Conservation (phyloP, 2,888 invertebrate genomes). For the Apeira syringaria region DNA sequence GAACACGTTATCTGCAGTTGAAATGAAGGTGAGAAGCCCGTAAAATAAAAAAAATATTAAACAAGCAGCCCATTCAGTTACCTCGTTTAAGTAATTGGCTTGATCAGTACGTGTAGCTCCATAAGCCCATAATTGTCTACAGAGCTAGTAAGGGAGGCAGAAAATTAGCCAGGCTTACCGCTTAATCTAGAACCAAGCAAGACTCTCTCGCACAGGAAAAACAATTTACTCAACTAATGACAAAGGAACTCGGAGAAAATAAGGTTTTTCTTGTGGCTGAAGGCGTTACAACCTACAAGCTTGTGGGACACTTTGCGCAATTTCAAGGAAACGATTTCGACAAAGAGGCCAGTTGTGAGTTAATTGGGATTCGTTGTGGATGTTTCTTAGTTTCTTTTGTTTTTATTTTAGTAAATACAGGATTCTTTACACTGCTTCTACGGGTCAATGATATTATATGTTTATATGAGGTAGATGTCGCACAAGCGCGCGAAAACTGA, state of each 20-base stretch:
- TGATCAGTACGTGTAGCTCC: conserved; percentile 28
- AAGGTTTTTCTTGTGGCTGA: conserved; percentile 47
- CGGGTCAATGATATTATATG: too few relatives aligned
- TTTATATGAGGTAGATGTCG: too few relatives aligned
- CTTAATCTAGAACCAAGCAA: conserved; percentile 62
- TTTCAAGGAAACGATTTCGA: conserved; percentile 33
- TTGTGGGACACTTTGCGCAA: conserved; percentile 29
- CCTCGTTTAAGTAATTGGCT: conserved; percentile 21
- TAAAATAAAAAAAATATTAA: too few relatives aligned
- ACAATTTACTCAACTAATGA: conserved; percentile 67
- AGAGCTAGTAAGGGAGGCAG: conserved; percentile 36
- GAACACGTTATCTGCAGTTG: too few relatives aligned
- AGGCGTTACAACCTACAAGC: conserved; percentile 31
- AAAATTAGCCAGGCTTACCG: conserved; percentile 55
- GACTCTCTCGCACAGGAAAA: conserved; percentile 56
- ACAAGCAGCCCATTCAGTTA: neutral
- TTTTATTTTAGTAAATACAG: too few relatives aligned
- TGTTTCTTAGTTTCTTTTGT: neutral
- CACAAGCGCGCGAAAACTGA: too few relatives aligned
- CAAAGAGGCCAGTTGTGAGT: conserved; percentile 33
- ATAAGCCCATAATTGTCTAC: conserved; percentile 41
- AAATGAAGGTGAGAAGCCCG: too few relatives aligned
- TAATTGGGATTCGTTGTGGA: conserved; percentile 31
- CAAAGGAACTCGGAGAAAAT: conserved; percentile 56
- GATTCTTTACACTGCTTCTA: too few relatives aligned